These are phyloP conservation scores for Gadus chalcogrammus DNA, from an alignment of 2,113 vertebrate species.

Conservation along the genomic window DNA sequence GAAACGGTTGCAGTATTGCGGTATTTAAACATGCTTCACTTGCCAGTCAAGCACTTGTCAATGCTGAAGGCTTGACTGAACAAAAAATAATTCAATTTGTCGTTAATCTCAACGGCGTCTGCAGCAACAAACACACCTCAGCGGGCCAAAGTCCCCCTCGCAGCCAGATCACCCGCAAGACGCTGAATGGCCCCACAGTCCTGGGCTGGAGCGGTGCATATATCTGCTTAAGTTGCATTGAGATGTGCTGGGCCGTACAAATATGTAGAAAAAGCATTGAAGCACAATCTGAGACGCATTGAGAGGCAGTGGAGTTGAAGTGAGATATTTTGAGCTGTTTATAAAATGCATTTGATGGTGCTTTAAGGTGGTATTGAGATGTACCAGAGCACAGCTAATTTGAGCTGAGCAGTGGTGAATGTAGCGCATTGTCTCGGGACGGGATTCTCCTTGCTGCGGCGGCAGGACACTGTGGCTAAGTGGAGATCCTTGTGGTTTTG, in stretches of 20 bases:
- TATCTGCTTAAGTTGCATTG: constrained; percentile 56
- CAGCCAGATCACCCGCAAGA: constrained; percentile 20
- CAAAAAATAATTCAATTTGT: not conserved
- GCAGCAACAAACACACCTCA: constrained; percentile 3
- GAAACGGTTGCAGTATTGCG: too few relatives aligned
- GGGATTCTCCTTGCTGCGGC: constrained; percentile 60
- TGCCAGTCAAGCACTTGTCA: not conserved
- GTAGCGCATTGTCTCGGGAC: constrained; percentile 59
- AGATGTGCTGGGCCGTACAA: constrained; percentile 63
- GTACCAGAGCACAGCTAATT: constrained; percentile 74
- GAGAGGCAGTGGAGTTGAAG: constrained; percentile 63
- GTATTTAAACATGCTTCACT: too few relatives aligned
- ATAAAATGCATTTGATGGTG: constrained; percentile 54
- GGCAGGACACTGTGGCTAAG: constrained; percentile 51
- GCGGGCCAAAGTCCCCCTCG: constrained; percentile 24
- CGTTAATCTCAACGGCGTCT: not conserved
- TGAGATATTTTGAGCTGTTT: constrained; percentile 71
- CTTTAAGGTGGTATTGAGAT: constrained; percentile 62
- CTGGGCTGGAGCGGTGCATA: constrained; percentile 43
- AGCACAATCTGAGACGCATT: constrained; percentile 40
- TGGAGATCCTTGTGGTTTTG: constrained; percentile 62
- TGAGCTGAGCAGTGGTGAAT: constrained; percentile 69
- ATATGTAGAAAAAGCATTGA: constrained; percentile 46
- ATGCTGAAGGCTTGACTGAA: not conserved
- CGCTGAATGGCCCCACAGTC: constrained; percentile 36